Base-by-base conservation (phyloP, 2,888 invertebrate species). In the Suillia variegata region DNA sequence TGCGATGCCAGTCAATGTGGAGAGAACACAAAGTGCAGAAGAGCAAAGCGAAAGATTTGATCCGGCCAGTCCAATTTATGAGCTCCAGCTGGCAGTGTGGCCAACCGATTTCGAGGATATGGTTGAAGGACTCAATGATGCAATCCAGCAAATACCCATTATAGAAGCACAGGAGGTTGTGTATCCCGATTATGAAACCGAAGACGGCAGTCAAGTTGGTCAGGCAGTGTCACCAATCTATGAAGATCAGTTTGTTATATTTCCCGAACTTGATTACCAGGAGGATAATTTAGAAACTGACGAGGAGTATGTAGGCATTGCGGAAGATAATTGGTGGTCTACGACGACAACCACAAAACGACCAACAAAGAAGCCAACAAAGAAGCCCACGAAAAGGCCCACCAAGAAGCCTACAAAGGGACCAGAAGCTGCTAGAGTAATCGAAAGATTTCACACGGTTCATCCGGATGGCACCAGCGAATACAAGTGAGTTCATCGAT, bases 1-100 rank as follows among this genome's bases (percentile, higher is more conserved):
- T 5, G 45, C 45, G 20, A 5, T 45, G 45, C 45, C 45, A 5
- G 45, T 45, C 6, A 17, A 8, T 5, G 20, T 45, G 17, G n/a
- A n/a, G n/a, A n/a, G n/a, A n/a, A n/a, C n/a, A n/a, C n/a, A n/a
- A n/a, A n/a, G n/a, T n/a, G n/a, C 33, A 20, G 31, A 45, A 22
- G 52, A 47, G 48, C 33, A 49, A 49, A 59, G 58, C 56, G n/a
- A n/a, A n/a, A n/a, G n/a, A n/a, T 22, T 12, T 26, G 31, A 18
- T 56, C 56, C 59, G 54, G 58, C 66, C 50, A 69, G 70, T 65
- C 77, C 76, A 47, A 49, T 74, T 62, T 76, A 76, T 67, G 78
- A 78, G 68, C 68, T 67, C 60, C 78, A 77, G 70, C 63, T 78
- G 71, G 68, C 70, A 58, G 76, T 74, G 65, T 78, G 78, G 78